These are phyloP conservation scores for Danio choprae DNA, from an alignment of 2,797 vertebrate species.

Conservation along the genomic window DNA sequence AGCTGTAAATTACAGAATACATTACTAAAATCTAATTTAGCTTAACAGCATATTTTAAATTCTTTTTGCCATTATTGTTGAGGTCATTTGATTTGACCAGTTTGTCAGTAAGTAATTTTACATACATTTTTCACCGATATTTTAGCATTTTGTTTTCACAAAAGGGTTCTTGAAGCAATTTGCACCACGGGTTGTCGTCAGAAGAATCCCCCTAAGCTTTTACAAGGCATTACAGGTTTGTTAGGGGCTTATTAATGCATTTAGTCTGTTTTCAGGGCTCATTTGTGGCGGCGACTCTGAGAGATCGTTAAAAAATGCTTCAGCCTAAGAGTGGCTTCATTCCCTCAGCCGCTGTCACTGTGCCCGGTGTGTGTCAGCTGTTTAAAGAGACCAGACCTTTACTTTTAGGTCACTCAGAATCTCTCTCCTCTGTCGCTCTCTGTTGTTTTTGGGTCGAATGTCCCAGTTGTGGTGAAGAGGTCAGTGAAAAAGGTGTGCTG, in stretches of 20 bases:
- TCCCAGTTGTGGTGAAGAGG: constrained; percentile 2
- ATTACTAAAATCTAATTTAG: too few species aligned
- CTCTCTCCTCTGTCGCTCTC: background rate
- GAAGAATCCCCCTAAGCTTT: background rate
- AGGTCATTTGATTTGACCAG: too few species aligned
- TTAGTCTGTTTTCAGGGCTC: constrained; percentile 36
- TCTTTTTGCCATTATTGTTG: too few species aligned
- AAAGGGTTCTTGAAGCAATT: too few species aligned
- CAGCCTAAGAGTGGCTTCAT: constrained; percentile 18
- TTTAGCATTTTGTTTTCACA: too few species aligned
- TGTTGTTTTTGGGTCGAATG: constrained; percentile 20
- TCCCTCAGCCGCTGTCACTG: constrained; percentile 6
- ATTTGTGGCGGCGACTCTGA: constrained; percentile 34
- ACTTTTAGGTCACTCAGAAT: constrained; percentile 11
- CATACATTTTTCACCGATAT: too few species aligned
- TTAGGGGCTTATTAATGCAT: constrained; percentile 11
- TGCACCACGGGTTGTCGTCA: too few species aligned
- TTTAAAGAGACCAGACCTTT: constrained; percentile 24
- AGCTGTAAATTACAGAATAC: too few species aligned
- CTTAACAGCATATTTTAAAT: too few species aligned
- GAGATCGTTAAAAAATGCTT: constrained; percentile 34
- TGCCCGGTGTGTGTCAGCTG: constrained; percentile 22
- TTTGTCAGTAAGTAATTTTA: too few species aligned
- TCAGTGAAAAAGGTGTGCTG: constrained; percentile 2
- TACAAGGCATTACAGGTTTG: background rate